Conservation (phyloP, 2,888 invertebrate genomes). For the Vanessa cardui region DNA sequence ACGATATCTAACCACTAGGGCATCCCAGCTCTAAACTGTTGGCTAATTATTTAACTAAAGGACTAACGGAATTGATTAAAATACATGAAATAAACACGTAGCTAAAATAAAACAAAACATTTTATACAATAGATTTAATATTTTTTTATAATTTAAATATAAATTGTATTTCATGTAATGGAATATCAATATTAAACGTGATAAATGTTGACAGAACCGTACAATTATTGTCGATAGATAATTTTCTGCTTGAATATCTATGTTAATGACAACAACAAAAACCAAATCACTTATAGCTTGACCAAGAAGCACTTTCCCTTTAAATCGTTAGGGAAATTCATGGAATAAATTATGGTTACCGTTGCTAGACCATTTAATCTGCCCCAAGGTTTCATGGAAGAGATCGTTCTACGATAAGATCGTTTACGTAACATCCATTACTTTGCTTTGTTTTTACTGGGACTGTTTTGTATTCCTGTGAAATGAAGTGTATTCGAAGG, state of each 20-base stretch:
- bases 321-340: constrained; percentile 12
- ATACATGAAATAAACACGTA: no score
- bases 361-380: no score
- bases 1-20: no score
- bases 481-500: no score
- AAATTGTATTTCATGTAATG: background rate
- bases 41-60: no score
- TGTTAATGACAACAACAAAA: constrained; percentile 71
- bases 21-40: no score
- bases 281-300: constrained; percentile 51
- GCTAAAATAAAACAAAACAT: constrained; percentile 27
- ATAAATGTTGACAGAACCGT: constrained; percentile 36
- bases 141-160: background rate
- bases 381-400: no score
- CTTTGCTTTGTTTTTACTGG: no score
- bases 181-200: background rate
- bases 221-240: constrained; percentile 62
- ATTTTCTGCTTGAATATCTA: constrained; percentile 73
- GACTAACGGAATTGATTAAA: no score
- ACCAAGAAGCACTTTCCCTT: constrained; percentile 35
- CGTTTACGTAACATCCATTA: no score
- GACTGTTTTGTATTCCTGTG: no score
- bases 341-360: background rate
- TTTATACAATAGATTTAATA: constrained; percentile 42
- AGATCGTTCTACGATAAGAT: no score